phyloP scores from a whole-genome alignment of 1,140 invertebrate genomes.

The Bombus huntii region DNA sequence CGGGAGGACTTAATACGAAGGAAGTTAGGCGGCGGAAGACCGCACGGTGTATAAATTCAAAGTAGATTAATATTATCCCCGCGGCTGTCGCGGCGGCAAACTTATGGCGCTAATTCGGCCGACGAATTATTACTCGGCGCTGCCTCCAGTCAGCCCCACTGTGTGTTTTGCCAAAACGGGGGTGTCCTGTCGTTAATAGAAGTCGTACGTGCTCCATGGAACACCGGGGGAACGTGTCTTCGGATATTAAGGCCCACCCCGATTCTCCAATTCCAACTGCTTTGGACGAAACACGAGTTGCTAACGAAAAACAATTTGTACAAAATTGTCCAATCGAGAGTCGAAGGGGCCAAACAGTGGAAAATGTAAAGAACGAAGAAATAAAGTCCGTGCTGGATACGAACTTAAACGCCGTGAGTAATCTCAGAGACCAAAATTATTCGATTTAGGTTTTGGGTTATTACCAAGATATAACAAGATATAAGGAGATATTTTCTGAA shows the following conservation, averaged over 20 bases:
- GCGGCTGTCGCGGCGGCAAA: conserved; percentile 77
- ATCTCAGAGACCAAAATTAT: too few species aligned
- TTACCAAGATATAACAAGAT: too few species aligned
- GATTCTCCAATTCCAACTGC: neutral
- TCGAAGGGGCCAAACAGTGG: too few species aligned
- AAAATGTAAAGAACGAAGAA: too few species aligned
- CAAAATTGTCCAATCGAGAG: neutral
- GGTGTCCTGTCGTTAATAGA: conserved; percentile 66
- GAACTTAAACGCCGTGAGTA: too few species aligned
- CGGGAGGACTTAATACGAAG: conserved; percentile 52
- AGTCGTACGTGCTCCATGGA: conserved; percentile 63
- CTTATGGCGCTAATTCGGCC: conserved; percentile 81
- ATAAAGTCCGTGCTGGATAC: too few species aligned
- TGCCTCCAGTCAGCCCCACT: conserved; percentile 55
- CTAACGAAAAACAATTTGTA: neutral
- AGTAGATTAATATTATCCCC: conserved; percentile 81
- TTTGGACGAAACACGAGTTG: neutral
- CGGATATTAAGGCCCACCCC: conserved; percentile 41
- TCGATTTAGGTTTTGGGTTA: too few species aligned
- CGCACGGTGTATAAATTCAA: conserved; percentile 76
- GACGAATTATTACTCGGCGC: conserved; percentile 78
- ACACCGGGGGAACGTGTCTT: conserved; percentile 31
- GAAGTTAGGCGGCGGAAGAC: conserved; percentile 61
- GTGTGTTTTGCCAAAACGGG: conserved; percentile 64
- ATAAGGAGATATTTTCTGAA: too few species aligned